Evolutionary conservation across 2,888 invertebrate species (phyloP), one percentile per base, ranked within the genome.

Genomic region (Panopea generosa): DNA sequence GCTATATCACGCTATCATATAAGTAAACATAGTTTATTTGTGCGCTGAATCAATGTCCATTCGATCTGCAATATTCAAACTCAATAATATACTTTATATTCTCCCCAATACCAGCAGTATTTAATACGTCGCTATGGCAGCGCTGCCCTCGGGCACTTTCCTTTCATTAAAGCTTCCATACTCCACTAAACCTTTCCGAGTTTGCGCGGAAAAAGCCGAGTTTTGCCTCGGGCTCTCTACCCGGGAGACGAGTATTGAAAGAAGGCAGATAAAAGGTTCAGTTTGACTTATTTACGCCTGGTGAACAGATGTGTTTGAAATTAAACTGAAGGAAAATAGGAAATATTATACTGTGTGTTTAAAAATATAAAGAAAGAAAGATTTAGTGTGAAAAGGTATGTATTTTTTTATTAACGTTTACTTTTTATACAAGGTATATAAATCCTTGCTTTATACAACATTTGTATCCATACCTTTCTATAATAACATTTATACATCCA

Each of bases 31-130:
- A n/a, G n/a, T n/a, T n/a, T n/a, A n/a, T n/a, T n/a, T n/a, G n/a
- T n/a, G n/a, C n/a, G n/a, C n/a, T n/a, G n/a, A n/a, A n/a, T n/a
- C n/a, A n/a, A n/a, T n/a, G n/a, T n/a, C 29, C n/a, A 65, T 63
- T 65, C 55, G 60, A 45, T 22, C 55, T 33, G 65, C 59, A 55
- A 72, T 72, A 72, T 72, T 72, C 59, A 72, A 72, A 72, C 72
- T 72, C 68, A 68, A 72, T 72, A 75, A 69, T 75, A 75, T 75
- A 75, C 69, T 68, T 75, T 69, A 60, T 60, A 18, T 60, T 27
- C 60, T 26, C 60, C 38, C 24, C 67, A 40, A 57, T 67, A 67
- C 55, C 50, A 20, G 57, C 57, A 33, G 56, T 50, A 50, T 60
- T 40, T 40, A 40, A 40, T 40, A 40, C 40, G 40, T 40, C 40